Percentiles rank a stretch among this genome's conserved stretches.
Evolutionary conservation across 2,888 invertebrate species (phyloP).

Genomic region (Cabera pusaria): DNA sequence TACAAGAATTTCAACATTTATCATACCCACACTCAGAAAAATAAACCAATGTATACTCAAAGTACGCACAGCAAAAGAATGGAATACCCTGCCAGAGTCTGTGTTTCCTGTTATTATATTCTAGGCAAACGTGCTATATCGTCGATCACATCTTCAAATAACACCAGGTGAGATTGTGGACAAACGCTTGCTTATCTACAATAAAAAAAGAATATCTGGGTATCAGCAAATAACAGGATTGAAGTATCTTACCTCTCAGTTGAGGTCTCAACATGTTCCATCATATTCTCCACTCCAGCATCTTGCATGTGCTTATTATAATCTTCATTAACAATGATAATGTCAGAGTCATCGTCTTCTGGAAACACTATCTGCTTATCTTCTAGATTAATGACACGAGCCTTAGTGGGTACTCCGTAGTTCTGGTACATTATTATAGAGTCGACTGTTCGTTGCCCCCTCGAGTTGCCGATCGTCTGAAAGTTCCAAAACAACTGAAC

Average conservation of each 20-base stretch:
- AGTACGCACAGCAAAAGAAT: too few relatives aligned
- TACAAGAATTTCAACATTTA: too few relatives aligned
- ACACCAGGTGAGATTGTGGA: too few relatives aligned
- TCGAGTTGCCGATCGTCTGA: conserved; percentile 88
- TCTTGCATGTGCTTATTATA: conserved; percentile 56
- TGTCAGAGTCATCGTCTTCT: conserved; percentile 71
- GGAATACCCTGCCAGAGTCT: too few relatives aligned
- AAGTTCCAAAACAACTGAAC: conserved; percentile 92
- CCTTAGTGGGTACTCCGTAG: conserved; percentile 58
- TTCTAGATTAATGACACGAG: conserved; percentile 60
- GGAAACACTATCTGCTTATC: conserved; percentile 71
- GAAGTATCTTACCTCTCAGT: conserved; percentile 53
- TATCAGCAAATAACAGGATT: too few relatives aligned
- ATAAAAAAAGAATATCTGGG: too few relatives aligned
- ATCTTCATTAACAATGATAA: conserved; percentile 75
- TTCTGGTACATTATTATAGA: conserved; percentile 70
- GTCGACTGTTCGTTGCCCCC: conserved; percentile 86
- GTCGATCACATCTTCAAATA: too few relatives aligned
- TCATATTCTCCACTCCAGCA: conserved; percentile 48
- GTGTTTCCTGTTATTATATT: too few relatives aligned
- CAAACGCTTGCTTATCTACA: background rate
- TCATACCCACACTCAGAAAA: too few relatives aligned
- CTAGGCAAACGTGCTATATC: too few relatives aligned
- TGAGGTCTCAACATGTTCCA: conserved; percentile 48
- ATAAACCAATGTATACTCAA: too few relatives aligned